phyloP scores from a whole-genome alignment of 2,888 invertebrate genomes.

The Sarcophaga carnaria region DNA sequence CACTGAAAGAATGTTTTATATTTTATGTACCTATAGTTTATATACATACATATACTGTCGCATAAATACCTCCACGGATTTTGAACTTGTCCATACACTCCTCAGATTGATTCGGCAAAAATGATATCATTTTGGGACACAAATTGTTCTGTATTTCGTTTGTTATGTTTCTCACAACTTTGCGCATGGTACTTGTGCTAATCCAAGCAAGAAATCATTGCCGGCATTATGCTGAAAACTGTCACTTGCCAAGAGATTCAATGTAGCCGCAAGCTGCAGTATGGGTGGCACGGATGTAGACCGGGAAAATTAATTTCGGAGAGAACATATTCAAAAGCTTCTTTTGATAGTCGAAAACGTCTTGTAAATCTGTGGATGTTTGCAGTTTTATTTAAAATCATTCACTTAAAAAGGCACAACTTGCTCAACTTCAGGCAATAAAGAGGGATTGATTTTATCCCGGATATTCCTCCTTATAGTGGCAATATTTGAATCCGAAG shows the following conservation, averaged over 20 bases:
- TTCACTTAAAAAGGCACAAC: conserved; percentile 12
- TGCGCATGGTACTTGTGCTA: conserved; percentile 34
- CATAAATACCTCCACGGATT: conserved; percentile 44
- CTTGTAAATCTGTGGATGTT: background rate
- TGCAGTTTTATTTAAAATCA: conserved; percentile 17
- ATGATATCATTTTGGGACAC: conserved; percentile 35
- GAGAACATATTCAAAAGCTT: background rate
- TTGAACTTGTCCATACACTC: conserved; percentile 40
- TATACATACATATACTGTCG: conserved; percentile 19
- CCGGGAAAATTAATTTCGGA: conserved; percentile 14
- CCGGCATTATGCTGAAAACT: conserved; percentile 31
- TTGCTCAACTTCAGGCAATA: conserved; percentile 24
- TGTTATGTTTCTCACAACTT: conserved; percentile 21
- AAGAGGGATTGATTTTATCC: conserved; percentile 17
- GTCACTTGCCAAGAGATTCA: conserved; percentile 24
- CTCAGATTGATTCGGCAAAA: conserved; percentile 32
- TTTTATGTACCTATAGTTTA: background rate
- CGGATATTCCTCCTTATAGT: conserved; percentile 29
- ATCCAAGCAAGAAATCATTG: conserved; percentile 31
- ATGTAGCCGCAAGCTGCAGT: conserved; percentile 23
- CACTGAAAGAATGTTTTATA: background rate
- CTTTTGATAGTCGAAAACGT: background rate
- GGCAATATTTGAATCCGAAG: too few relatives aligned
- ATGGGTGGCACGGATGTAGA: too few relatives aligned
- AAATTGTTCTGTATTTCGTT: conserved; percentile 34